Evolutionary conservation across 2,888 invertebrate species (phyloP).

Genomic region (Alloscopus bannaensis): DNA sequence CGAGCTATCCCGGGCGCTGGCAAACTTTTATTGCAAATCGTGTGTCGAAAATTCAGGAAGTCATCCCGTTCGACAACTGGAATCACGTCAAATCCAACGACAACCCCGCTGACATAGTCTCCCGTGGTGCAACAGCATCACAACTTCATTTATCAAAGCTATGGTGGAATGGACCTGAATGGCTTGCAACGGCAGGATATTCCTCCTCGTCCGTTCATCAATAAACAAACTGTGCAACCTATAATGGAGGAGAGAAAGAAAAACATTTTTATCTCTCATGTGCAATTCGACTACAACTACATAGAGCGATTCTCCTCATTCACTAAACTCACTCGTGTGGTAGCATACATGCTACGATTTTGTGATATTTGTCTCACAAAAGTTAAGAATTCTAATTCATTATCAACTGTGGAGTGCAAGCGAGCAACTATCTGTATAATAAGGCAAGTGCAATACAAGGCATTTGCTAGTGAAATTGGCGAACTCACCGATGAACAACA

Average conservation of each 20-base stretch:
- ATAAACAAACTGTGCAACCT: too few relatives aligned
- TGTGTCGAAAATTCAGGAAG: constrained; percentile 67
- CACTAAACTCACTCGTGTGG: not conserved
- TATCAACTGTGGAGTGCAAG: not conserved
- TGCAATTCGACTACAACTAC: not conserved
- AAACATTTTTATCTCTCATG: not conserved
- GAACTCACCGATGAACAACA: not conserved
- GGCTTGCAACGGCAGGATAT: not conserved
- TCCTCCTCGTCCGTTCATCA: not conserved
- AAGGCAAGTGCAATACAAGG: not conserved
- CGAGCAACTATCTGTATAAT: not conserved
- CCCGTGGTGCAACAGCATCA: constrained; percentile 49
- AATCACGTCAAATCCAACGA: constrained; percentile 69
- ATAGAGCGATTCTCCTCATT: not conserved
- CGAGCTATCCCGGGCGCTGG: constrained; percentile 63
- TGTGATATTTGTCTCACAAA: not conserved
- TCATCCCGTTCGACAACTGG: constrained; percentile 62
- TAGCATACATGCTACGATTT: not conserved
- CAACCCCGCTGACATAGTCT: constrained; percentile 74
- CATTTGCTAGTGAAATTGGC: constrained; percentile 13
- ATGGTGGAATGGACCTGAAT: constrained; percentile 51
- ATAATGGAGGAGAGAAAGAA: not conserved
- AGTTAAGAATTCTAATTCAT: not conserved
- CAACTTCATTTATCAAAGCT: constrained; percentile 8
- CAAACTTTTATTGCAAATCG: constrained; percentile 72